These are phyloP conservation scores for Tolmerus cingulatus DNA, from an alignment of 2,888 invertebrate genomes.

Conservation along the genomic window DNA sequence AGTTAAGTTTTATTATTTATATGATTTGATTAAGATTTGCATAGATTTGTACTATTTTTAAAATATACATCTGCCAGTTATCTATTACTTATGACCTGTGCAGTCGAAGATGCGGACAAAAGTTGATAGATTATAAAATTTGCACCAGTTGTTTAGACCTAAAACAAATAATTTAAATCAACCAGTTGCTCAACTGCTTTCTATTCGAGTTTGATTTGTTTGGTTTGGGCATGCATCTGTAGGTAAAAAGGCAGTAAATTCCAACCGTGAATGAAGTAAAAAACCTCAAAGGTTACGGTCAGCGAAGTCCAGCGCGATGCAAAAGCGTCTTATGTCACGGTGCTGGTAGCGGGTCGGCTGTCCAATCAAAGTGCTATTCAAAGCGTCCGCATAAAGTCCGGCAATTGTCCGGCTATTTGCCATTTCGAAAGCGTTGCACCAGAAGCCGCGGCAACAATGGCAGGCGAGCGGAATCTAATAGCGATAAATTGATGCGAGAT, in stretches of 20 bases:
- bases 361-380: not conserved
- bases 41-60: too few species aligned
- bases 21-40: too few species aligned
- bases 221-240: not conserved
- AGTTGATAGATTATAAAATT: not conserved
- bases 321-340: not conserved
- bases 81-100: too few species aligned
- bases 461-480: constrained; percentile 4
- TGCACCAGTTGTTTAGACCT: not conserved
- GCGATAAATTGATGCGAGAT: not conserved
- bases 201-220: not conserved
- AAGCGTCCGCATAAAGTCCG: not conserved
- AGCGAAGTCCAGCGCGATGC: not conserved
- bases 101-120: too few species aligned
- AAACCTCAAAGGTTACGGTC: constrained; percentile 15
- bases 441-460: constrained; percentile 2
- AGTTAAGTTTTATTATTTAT: too few species aligned
- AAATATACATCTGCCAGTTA: too few species aligned
- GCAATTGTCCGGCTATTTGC: constrained; percentile 2
- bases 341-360: not conserved
- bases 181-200: not conserved
- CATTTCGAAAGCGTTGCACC: not conserved
- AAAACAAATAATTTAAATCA: not conserved
- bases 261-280: not conserved
- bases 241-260: not conserved